Evolutionary conservation across 2,113 vertebrate genomes (phyloP).

Genomic region (Menura novaehollandiae): DNA sequence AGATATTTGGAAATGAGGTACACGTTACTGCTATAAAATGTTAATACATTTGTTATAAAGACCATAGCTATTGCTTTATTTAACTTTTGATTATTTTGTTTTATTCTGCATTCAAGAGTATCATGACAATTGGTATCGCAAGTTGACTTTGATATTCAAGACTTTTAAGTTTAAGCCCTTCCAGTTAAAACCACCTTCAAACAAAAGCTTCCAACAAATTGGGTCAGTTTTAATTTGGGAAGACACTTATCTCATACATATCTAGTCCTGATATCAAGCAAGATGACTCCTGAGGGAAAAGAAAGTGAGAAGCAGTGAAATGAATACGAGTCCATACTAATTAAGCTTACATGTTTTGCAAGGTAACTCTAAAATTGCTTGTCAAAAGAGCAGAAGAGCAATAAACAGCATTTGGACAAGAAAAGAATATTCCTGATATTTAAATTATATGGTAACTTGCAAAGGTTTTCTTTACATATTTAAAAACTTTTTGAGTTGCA

Average conservation of each 20-base stretch:
- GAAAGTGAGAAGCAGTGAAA: conserved; percentile 45
- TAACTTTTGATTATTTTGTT: background rate
- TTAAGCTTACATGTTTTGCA: background rate
- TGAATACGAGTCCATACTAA: background rate
- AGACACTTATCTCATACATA: conserved; percentile 11
- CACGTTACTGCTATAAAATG: background rate
- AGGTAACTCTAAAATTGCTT: background rate
- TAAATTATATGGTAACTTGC: background rate
- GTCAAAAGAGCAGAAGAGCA: background rate
- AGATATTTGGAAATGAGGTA: background rate
- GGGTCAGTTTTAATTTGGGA: conserved; percentile 7
- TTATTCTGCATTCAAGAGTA: background rate
- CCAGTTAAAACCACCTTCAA: background rate
- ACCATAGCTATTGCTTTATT: background rate
- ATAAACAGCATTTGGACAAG: background rate
- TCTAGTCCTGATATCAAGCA: conserved; percentile 4
- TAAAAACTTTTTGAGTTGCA: background rate
- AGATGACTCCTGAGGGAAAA: conserved; percentile 23
- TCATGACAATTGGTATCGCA: background rate
- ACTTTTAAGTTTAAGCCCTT: background rate
- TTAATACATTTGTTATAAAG: background rate
- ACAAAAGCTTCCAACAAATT: conserved; percentile 2
- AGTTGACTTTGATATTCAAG: background rate
- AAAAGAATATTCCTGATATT: background rate
- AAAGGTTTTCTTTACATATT: background rate